Evolutionary conservation across 2,888 invertebrate genomes (phyloP).

Genomic region (Lymantria monacha): DNA sequence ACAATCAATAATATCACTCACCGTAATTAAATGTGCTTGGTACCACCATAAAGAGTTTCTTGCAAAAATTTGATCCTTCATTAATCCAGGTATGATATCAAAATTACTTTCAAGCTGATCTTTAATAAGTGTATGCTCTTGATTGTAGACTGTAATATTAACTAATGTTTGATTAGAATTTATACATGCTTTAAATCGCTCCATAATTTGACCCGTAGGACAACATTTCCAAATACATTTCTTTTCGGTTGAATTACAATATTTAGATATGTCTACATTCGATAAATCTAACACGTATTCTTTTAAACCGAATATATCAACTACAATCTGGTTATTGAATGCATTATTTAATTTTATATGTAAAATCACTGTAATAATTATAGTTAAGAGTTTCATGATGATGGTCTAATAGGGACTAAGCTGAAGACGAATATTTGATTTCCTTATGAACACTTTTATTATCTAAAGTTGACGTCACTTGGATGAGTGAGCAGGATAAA

Average conservation of each 20-base stretch:
- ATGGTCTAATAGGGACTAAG: constrained; percentile 1
- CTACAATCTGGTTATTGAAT: neutral
- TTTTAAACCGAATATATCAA: constrained; percentile 1
- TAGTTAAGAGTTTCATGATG: constrained; percentile 6
- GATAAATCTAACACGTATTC: constrained; percentile 6
- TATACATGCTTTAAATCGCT: constrained; percentile 3
- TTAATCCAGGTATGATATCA: constrained; percentile 3
- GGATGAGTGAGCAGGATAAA: too few relatives aligned
- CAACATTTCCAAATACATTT: constrained; percentile 12
- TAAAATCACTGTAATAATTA: neutral
- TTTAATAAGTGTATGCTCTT: neutral
- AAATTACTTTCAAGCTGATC: constrained; percentile 1
- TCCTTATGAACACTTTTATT: too few relatives aligned
- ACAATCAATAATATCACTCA: constrained; percentile 1
- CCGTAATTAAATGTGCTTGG: constrained; percentile 1
- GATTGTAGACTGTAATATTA: constrained; percentile 6
- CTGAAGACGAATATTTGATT: neutral
- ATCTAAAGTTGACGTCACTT: too few relatives aligned
- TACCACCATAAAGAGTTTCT: constrained; percentile 10
- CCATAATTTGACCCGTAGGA: constrained; percentile 5
- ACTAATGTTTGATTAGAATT: neutral
- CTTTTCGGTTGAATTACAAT: constrained; percentile 1
- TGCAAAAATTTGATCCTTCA: constrained; percentile 6
- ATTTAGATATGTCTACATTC: constrained; percentile 1
- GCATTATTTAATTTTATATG: constrained; percentile 5